Evolutionary conservation across 2,113 vertebrate genomes (phyloP), one percentile per base, ranked within the genome.

Genomic region (Lethenteron camtschaticum): DNA sequence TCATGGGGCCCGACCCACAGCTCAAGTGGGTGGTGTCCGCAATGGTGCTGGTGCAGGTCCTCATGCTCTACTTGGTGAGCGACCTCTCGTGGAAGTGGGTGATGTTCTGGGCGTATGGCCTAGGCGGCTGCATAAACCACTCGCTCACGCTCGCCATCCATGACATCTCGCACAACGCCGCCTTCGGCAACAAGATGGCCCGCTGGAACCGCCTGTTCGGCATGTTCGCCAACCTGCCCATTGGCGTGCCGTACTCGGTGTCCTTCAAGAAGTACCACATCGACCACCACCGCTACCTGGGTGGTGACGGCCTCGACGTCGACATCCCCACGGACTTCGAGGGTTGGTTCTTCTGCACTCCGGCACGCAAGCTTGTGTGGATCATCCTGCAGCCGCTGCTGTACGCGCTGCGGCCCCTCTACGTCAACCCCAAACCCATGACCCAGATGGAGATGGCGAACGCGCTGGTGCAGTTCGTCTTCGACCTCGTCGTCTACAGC

Each of bases 211-310:
- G 92, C 68, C 90, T 87, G 89, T 91, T 96, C 1, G 92, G 88
- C 57, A 73, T 99, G 77, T 89, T 96, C 55, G 94, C 90, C 81
- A 99, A 99, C 78, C 75, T 99, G 72, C 94, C 94, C 0, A 73
- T 99, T 1, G 94, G 89, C 9, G 0, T 99, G 70, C 94, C 94
- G 16, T 96, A 95, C 56, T 89, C 94, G 0, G 84, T 88, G 60
- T 85, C 89, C 75, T 99, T 99, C 79, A 99, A 99, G 80, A 99
- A 99, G 74, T 99, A 99, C 74, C 92, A 99, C 70, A 82, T 94
- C 2, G 94, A 99, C 79, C 94, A 99, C 76, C 94, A 99, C 71
- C 86, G 94, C 2, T 99, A 99, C 72, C 84, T 99, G 56, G 92
- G 89, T 1, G 90, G 86, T 0, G 82, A 96, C 71, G 75, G 74